A percentile compares a stretch with the other conserved stretches of the same genome.
Evolutionary conservation across 2,113 vertebrate genomes (phyloP).

Genomic region (Aptenodytes forsteri): DNA sequence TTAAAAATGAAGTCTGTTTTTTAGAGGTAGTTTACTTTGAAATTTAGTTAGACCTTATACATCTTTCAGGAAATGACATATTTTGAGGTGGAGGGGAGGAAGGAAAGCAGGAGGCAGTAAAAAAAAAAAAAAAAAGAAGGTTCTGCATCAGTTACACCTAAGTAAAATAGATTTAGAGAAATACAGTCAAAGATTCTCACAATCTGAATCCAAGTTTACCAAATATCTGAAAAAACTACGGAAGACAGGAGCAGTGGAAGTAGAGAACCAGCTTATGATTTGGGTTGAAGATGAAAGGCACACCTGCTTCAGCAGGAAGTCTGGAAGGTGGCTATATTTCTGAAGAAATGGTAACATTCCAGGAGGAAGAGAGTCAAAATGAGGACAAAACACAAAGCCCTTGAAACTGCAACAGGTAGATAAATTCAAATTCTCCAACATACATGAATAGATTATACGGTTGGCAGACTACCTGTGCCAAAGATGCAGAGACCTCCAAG

Average conservation of each 20-base stretch:
- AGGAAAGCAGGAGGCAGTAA: not conserved
- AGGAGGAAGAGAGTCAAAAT: not conserved
- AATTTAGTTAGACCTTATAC: not conserved
- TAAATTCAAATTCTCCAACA: not conserved
- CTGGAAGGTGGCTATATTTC: not conserved
- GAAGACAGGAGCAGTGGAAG: not conserved
- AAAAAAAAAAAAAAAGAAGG: not conserved
- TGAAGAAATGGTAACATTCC: not conserved
- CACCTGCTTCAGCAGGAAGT: not conserved
- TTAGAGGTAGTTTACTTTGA: not conserved
- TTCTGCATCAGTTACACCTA: not conserved
- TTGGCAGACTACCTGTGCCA: not conserved
- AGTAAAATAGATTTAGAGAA: not conserved
- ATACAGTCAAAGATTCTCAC: not conserved
- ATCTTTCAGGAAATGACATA: not conserved
- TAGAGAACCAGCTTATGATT: not conserved
- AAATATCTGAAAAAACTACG: not conserved
- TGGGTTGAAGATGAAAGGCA: not conserved
- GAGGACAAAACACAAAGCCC: not conserved
- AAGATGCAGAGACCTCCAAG: not conserved
- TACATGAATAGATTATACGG: not conserved
- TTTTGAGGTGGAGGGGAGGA: not conserved
- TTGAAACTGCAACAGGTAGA: not conserved
- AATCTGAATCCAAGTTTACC: not conserved
- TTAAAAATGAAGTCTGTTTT: rapidly evolving